phyloP scores from a whole-genome alignment of 2,113 vertebrate genomes.

The Trogon melanurus region DNA sequence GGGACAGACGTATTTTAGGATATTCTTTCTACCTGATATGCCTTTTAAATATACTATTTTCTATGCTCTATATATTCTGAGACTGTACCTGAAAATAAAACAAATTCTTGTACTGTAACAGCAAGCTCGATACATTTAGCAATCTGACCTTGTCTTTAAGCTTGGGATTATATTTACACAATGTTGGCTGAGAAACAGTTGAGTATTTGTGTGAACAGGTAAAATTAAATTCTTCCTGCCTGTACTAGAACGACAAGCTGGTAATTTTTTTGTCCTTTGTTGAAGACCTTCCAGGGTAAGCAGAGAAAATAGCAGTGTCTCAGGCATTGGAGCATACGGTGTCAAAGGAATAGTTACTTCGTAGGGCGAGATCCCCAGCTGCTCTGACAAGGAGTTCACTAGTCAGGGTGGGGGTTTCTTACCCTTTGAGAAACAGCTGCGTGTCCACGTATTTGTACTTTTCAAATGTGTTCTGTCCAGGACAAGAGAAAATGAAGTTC shows the following conservation, averaged over 20 bases:
- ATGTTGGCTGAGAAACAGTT: slow-evolving; percentile 19
- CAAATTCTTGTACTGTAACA: slow-evolving; percentile 17
- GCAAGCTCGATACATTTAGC: background rate
- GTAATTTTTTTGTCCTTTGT: slow-evolving; percentile 45
- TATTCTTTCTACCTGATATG: slow-evolving; percentile 31
- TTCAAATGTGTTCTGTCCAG: background rate
- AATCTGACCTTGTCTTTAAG: background rate
- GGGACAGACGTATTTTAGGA: slow-evolving; percentile 1
- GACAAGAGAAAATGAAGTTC: background rate
- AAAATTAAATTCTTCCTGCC: slow-evolving; percentile 9
- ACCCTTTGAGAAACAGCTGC: background rate
- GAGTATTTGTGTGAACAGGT: slow-evolving; percentile 12
- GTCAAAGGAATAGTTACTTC: background rate
- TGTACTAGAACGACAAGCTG: slow-evolving; percentile 33
- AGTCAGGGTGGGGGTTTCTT: background rate
- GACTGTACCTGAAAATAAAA: slow-evolving; percentile 72
- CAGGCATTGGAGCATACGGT: background rate
- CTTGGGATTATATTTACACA: background rate
- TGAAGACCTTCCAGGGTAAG: background rate
- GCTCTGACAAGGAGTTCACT: background rate
- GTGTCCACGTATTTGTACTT: background rate
- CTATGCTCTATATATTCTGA: slow-evolving; percentile 69
- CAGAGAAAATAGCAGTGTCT: background rate
- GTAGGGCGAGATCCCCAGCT: background rate
- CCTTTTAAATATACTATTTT: slow-evolving; percentile 59